Evolutionary conservation across 2,113 vertebrate species (phyloP), one percentile per base, ranked within the genome.

Genomic region (Loxodonta africana): DNA sequence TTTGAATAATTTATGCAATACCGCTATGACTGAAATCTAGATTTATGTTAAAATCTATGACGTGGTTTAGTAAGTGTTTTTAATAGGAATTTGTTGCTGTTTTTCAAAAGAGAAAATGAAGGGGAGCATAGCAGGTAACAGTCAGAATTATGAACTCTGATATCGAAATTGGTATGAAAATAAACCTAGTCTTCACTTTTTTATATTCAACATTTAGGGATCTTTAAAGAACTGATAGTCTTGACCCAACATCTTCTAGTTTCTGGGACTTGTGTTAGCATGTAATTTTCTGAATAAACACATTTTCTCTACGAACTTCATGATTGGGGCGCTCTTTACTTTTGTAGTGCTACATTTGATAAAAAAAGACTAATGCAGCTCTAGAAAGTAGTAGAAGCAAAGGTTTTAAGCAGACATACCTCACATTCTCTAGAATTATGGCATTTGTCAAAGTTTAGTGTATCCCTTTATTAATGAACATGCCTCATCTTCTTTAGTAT

Each of bases 1-100:
- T 84, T 77, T 92, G 57, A 91, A 95, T 97, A 95, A 93, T 95
- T 93, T 96, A 92, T 83, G n/a, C 48, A 88, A 82, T 60, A 94
- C 65, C 71, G 28, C 26, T 57, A 82, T 62, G 83, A 41, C 23
- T 57, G 53, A 97, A 94, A 33, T 76, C 67, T 88, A 46, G 48
- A 71, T 91, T 98, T 96, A 94, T 96, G 90, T 44, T 89, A 53
- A 95, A 96, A 96, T 48, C 83, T 95, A 85, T 84, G 60, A 92
- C 74, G 48, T 92, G 4, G 33, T 96, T 94, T 95, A 84, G 15
- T 82, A 93, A 23, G 37, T 88, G 0, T 95, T 89, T 94, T 92
- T 81, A 77, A 81, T 77, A 76, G n/a, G 7, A 33, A 51, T 41
- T 60, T 21, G 41, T 23, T 46, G 17, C 30, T 71, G 3, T 48